phyloP scores from a whole-genome alignment of 2,888 invertebrate species.

The Drosophila gaucha region DNA sequence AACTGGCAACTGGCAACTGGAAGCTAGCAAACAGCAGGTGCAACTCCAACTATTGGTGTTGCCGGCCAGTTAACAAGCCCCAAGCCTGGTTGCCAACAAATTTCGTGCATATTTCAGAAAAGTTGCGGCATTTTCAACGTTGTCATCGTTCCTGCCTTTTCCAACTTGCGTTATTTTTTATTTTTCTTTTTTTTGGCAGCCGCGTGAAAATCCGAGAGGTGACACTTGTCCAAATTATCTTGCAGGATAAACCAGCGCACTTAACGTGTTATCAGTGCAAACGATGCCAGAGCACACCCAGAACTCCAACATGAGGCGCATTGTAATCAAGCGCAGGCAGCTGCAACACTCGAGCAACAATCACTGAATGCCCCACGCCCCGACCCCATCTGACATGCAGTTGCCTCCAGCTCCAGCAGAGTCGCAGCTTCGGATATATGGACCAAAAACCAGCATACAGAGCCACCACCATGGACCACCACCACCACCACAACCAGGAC shows the following conservation, averaged over 20 bases:
- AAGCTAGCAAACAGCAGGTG: slow-evolving; percentile 12
- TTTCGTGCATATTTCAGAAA: slow-evolving; percentile 67
- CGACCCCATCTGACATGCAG: slow-evolving; percentile 65
- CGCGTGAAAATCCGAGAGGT: slow-evolving; percentile 79
- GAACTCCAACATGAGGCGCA: slow-evolving; percentile 57
- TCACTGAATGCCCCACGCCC: slow-evolving; percentile 15
- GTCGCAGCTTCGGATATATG: slow-evolving; percentile 35
- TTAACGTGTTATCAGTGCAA: slow-evolving; percentile 78
- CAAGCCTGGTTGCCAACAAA: slow-evolving; percentile 40
- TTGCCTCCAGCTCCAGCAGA: slow-evolving; percentile 75
- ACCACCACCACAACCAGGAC: slow-evolving; percentile 18
- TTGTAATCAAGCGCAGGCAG: slow-evolving; percentile 77
- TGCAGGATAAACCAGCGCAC: slow-evolving; percentile 78
- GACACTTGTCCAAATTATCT: slow-evolving; percentile 81
- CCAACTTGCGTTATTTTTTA: background rate
- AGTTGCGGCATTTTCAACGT: slow-evolving; percentile 57
- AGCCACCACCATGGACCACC: slow-evolving; percentile 20
- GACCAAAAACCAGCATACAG: slow-evolving; percentile 2
- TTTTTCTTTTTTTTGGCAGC: slow-evolving; percentile 22
- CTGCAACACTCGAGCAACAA: slow-evolving; percentile 52
- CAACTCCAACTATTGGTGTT: slow-evolving; percentile 3
- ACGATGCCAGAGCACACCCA: slow-evolving; percentile 53
- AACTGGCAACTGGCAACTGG: background rate
- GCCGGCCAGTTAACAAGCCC: slow-evolving; percentile 21
- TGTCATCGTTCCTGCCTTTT: slow-evolving; percentile 39